Base-by-base conservation (phyloP, 1,140 invertebrate genomes). In the Drosophila mojavensis region DNA sequence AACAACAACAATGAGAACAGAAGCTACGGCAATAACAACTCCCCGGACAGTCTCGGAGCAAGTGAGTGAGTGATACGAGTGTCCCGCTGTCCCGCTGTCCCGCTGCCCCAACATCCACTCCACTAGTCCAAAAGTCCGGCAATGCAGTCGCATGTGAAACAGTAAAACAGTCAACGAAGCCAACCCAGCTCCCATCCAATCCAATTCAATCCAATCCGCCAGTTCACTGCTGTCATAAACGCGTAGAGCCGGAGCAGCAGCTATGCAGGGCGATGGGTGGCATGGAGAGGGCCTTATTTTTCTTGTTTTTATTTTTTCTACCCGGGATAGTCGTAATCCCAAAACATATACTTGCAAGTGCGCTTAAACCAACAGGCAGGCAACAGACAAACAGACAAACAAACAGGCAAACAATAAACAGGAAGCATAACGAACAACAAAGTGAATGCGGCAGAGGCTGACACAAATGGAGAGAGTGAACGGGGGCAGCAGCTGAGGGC, bases 301-400 rank as follows among this genome's bases (percentile, higher is more conserved):
- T 30, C 5, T 30, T n/a, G 4, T 45, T 15, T 45, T n/a, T 10
- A 15, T 15, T 53, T 59, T 48, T 43, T 36, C 26, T 55, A 24
- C n/a, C 41, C 33, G 30, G 53, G 20, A 66, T 70, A 63, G 74
- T 80, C 66, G 72, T 84, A 84, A 84, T 83, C 77, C 77, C 73
- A 77, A 84, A 83, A 77, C 81, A 84, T 83, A 83, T 84, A 82
- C 81, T 83, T 83, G 73, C 80, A 70, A 83, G 76, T 72, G 80
- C 63, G 65, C 78, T 80, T 79, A 70, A 65, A 56, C 60, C 55
- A 61, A 59, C 74, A 73, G 59, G 71, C 66, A 20, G 50, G 39
- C 43, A 24, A 4, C 66, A 20, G 50, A 39, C 43, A 24, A 7
- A 54, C 54, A 59, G 13, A 61, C 45, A 60, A 41, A 55, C 54